Evolutionary conservation across 2,888 invertebrate genomes (phyloP), one percentile per base, ranked within the genome.

Genomic region (Abrostola triplasia): DNA sequence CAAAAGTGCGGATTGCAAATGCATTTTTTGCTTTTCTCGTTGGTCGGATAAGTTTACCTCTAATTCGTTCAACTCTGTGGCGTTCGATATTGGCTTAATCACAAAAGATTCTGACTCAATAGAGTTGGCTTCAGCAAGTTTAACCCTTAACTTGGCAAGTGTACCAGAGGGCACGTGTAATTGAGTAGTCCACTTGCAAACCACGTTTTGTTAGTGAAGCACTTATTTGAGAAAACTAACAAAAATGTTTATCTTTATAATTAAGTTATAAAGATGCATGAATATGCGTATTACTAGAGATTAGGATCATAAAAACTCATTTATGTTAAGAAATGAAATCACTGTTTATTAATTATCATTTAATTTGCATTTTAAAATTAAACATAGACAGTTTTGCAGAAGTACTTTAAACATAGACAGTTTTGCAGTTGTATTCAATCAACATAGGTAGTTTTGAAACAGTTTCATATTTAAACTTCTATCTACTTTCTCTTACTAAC

Each of bases 371-470:
- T 44, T 59, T 44, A 52, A 59, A 59, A 52, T 59, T 38, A 44
- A 44, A 52, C 44, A 52, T 44, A 52, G 35, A 36, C 24, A 52
- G 37, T 52, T 52, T 44, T 52, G 52, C 42, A 52, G n/a, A 24
- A 37, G 52, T 37, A 52, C 0, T 51, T 0, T 24, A n/a, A 54
- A 59, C 63, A 54, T 67, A 67, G 55, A 66, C 51, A 48, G 36
- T 54, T 61, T 61, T 61, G 61, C 49, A 49, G 36, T 61, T 54
- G 53, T 54, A 61, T 53, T 38, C 13, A 54, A 53, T 53, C 13
- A 61, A 61, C 61, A 61, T 54, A 41, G 49, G 49, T 42, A 59
- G 56, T 57, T 63, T 51, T 57, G 57, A 57, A 57, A 57, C 44
- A 52, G 57, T 66, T 61, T 59, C 56, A 40, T 38, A 53, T n/a